Evolutionary conservation across 2,888 invertebrate genomes (phyloP).

Genomic region (Serrognathus titanus): DNA sequence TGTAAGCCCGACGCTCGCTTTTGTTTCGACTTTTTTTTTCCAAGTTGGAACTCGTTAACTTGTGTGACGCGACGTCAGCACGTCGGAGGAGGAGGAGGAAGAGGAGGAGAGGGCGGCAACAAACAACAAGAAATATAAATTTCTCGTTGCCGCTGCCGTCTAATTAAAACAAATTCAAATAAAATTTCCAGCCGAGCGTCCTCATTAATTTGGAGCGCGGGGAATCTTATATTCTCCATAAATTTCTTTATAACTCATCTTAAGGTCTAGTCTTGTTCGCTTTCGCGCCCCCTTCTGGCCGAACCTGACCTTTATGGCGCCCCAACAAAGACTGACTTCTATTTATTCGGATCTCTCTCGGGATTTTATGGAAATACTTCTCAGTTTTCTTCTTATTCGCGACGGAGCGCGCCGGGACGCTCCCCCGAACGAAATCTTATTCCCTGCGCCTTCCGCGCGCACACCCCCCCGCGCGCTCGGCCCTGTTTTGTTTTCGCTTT

Average conservation of each 20-base stretch:
- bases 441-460: neutral
- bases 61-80: too few species aligned
- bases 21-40: too few species aligned
- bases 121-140: too few species aligned
- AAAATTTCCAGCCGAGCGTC: constrained; percentile 21
- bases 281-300: constrained; percentile 18
- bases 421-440: neutral
- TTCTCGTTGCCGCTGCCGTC: too few species aligned
- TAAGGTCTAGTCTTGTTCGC: constrained; percentile 32
- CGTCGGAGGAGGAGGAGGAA: too few species aligned
- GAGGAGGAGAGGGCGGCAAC: too few species aligned
- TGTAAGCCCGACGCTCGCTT: too few species aligned
- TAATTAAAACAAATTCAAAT: constrained; percentile 25
- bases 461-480: neutral
- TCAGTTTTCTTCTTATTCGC: constrained; percentile 36
- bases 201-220: constrained; percentile 16
- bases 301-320: constrained; percentile 35
- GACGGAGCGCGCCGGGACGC: neutral
- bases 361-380: constrained; percentile 48
- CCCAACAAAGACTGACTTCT: constrained; percentile 41
- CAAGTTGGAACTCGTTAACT: too few species aligned
- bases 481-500: neutral
- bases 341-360: constrained; percentile 46
- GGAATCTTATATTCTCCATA: constrained; percentile 19
- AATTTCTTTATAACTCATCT: constrained; percentile 35